phyloP scores from a whole-genome alignment of 2,888 invertebrate species.

The Eupithecia centaureata region DNA sequence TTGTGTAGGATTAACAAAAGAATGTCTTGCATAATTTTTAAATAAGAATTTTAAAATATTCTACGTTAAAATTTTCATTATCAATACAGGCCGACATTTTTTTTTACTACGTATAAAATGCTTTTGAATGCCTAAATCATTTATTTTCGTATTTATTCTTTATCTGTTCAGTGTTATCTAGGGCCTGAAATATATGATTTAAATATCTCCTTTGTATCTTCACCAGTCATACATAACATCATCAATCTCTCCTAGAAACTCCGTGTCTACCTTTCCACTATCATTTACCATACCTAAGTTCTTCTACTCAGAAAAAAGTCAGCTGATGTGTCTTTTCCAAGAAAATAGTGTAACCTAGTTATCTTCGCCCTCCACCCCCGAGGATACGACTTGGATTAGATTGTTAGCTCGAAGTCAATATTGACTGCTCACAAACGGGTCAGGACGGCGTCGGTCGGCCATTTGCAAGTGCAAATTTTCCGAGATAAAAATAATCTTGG shows the following conservation, averaged over 20 bases:
- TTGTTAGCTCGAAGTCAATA: constrained; percentile 76
- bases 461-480: constrained; percentile 80
- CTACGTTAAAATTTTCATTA: not conserved
- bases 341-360: constrained; percentile 14
- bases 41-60: constrained; percentile 6
- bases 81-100: no score
- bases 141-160: not conserved
- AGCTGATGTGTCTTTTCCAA: not conserved
- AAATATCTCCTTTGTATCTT: not conserved
- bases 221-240: not conserved
- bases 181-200: not conserved
- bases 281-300: not conserved
- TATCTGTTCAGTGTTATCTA: not conserved
- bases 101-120: no score
- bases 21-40: constrained; percentile 22
- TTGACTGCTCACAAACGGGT: constrained; percentile 76
- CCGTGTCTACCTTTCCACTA: not conserved
- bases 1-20: constrained; percentile 35
- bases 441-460: constrained; percentile 67
- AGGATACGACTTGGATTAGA: constrained; percentile 75
- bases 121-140: no score
- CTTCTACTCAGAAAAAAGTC: not conserved
- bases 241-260: not conserved
- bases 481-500: constrained; percentile 78
- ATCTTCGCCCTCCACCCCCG: constrained; percentile 34